Base-by-base conservation (phyloP, 2,888 invertebrate genomes). In the Vandiemenella viatica region DNA sequence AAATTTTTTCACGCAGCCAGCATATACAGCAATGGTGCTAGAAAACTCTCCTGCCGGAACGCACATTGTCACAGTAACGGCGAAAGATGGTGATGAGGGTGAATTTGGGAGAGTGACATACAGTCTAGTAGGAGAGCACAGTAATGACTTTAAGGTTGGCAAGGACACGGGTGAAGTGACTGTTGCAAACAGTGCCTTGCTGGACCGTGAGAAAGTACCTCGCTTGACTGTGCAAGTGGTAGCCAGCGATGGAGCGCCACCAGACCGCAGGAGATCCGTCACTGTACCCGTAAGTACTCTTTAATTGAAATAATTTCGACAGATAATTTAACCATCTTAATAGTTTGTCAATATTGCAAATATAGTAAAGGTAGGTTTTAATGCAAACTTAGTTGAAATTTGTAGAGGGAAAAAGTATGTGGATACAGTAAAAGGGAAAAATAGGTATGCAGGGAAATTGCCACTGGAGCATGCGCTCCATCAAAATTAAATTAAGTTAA, bases 41-140 rank as follows among this genome's bases (percentile, higher is more conserved):
- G 91, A 92, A 64, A 87, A 90, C 61, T 75, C 86, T 0, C 74
- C 77, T 0, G 72, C 74, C 0, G 86, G 83, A 0, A 85, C 85
- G 0, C 74, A 73, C 4, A 79, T 90, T 0, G 68, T 82, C 0
- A 75, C 76, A 37, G 83, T 90, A 1, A 75, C 74, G 51, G 91
- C 91, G 1, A 70, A 71, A 0, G 91, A 92, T 65, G 73, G 69
- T 4, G 91, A 92, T 63, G 77, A 81, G 58, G 89, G 83, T 61
- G 71, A 75, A 49, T 89, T 77, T 62, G 91, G 92, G 0, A 72
- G 79, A 60, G 72, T 93, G 1, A 75, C 75, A 2, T 93, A 91
- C 66, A 79, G 76, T 22, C 66, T 92, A 4, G 75, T 81, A 1
- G 88, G 88, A 3, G 81, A 84, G 46, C 76, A 77, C 51, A 78